Conservation (phyloP, 2,113 vertebrate genomes). For the Xyrauchen texanus region DNA sequence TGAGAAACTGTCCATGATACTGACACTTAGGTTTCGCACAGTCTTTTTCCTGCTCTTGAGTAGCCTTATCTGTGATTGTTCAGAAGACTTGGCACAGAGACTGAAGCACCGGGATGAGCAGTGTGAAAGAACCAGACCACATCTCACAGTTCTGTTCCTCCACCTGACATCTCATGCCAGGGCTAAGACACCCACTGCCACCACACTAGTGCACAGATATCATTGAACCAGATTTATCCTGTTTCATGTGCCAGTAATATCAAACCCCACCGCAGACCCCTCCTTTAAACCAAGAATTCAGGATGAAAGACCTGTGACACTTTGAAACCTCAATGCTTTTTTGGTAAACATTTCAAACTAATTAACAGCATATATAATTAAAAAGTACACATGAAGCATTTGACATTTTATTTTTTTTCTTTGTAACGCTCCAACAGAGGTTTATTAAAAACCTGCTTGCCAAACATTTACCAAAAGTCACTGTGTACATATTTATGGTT, state of each 20-base stretch:
- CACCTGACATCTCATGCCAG: slow-evolving; percentile 47
- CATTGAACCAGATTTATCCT: slow-evolving; percentile 60
- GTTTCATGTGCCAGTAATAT: slow-evolving; percentile 69
- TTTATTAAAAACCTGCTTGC: slow-evolving; percentile 39
- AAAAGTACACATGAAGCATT: slow-evolving; percentile 33
- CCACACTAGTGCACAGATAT: slow-evolving; percentile 60
- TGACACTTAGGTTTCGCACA: slow-evolving; percentile 1
- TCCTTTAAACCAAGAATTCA: slow-evolving; percentile 60
- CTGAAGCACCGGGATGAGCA: slow-evolving; percentile 26
- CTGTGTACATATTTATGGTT: slow-evolving; percentile 13
- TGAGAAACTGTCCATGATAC: not conserved
- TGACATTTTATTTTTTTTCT: not conserved
- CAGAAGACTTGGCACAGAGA: not conserved
- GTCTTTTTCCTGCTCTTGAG: not conserved
- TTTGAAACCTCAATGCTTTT: slow-evolving; percentile 59
- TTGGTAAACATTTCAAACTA: slow-evolving; percentile 61
- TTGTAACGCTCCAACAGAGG: slow-evolving; percentile 40
- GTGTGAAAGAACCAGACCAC: slow-evolving; percentile 26
- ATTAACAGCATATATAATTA: slow-evolving; percentile 56
- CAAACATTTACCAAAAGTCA: slow-evolving; percentile 32
- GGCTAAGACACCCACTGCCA: slow-evolving; percentile 59
- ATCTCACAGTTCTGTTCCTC: slow-evolving; percentile 37
- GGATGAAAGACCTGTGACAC: slow-evolving; percentile 60
- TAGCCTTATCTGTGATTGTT: not conserved
- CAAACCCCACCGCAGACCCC: slow-evolving; percentile 49